A percentile compares a stretch with the other conserved stretches of the same genome.
Evolutionary conservation across 1,140 invertebrate genomes (phyloP).

Genomic region (Coptotermes formosanus): DNA sequence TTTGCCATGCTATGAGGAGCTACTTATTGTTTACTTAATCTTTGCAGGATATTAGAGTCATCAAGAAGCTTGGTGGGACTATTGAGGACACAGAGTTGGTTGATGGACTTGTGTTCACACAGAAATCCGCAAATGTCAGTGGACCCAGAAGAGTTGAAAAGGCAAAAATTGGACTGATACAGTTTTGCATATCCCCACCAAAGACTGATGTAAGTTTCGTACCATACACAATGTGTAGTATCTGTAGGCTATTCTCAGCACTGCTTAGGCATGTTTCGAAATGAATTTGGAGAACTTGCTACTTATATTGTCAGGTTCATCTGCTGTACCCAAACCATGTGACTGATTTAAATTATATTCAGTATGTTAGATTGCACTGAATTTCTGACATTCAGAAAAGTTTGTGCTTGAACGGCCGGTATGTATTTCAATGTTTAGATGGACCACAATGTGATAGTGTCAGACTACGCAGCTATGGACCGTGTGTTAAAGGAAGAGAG

Average conservation of each 20-base stretch:
- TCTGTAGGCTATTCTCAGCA: too few relatives aligned
- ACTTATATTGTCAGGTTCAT: too few relatives aligned
- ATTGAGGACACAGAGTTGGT: conserved; percentile 97
- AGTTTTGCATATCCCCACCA: conserved; percentile 99
- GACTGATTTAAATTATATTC: too few relatives aligned
- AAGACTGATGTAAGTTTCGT: conserved; percentile 90
- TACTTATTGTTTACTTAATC: too few relatives aligned
- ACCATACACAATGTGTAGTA: not conserved
- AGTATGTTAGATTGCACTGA: too few relatives aligned
- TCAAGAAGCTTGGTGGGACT: conserved; percentile 94
- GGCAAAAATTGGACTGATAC: conserved; percentile 98
- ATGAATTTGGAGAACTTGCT: too few relatives aligned
- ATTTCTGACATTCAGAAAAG: too few relatives aligned
- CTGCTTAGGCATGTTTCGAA: too few relatives aligned
- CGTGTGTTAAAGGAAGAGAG: conserved; percentile 97
- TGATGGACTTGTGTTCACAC: conserved; percentile 92
- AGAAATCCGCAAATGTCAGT: conserved; percentile 84
- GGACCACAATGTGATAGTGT: conserved; percentile 97
- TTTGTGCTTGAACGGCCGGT: too few relatives aligned
- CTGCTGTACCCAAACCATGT: too few relatives aligned
- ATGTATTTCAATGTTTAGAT: conserved; percentile 64
- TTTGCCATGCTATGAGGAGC: too few relatives aligned
- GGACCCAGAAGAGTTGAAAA: conserved; percentile 94
- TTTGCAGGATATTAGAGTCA: conserved; percentile 86
- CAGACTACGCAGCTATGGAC: conserved; percentile 99